Percentiles rank a stretch among this genome's conserved stretches.
Evolutionary conservation across 2,797 vertebrate genomes (phyloP).

Genomic region (Spheniscus humboldti): DNA sequence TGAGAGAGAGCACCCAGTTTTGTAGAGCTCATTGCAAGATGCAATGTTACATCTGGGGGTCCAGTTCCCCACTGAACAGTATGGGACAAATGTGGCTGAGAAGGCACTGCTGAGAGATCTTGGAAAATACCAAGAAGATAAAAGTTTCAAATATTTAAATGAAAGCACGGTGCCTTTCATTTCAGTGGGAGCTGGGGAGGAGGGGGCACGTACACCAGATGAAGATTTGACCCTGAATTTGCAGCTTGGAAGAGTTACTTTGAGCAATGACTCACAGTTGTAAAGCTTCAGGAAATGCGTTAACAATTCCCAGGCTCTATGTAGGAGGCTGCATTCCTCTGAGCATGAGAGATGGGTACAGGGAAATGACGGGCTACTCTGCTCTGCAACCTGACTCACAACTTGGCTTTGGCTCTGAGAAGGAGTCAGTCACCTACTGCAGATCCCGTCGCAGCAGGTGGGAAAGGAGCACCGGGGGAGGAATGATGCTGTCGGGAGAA

Average conservation of each 20-base stretch:
- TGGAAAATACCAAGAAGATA: background rate
- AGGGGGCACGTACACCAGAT: background rate
- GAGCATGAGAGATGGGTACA: conserved; percentile 7
- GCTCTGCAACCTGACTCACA: conserved; percentile 38
- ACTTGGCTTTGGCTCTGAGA: conserved; percentile 42
- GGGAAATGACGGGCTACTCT: background rate
- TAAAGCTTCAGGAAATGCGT: conserved; percentile 51
- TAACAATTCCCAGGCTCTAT: conserved; percentile 48
- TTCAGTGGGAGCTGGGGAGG: background rate
- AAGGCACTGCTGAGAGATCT: background rate
- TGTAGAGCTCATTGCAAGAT: background rate
- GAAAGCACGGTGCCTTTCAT: background rate
- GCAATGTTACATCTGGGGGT: background rate
- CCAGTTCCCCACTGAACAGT: background rate
- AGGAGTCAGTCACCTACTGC: conserved; percentile 14
- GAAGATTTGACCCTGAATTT: background rate
- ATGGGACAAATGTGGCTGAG: background rate
- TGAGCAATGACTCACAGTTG: conserved; percentile 41
- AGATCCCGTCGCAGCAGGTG: conserved; percentile 38
- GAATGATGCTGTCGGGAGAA: background rate
- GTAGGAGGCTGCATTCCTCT: conserved; percentile 55
- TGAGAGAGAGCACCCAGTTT: background rate
- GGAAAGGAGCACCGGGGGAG: background rate
- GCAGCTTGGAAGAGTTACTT: conserved; percentile 26
- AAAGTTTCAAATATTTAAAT: background rate